Conservation (phyloP, 2,797 vertebrate species). For the Hirundo rustica region DNA sequence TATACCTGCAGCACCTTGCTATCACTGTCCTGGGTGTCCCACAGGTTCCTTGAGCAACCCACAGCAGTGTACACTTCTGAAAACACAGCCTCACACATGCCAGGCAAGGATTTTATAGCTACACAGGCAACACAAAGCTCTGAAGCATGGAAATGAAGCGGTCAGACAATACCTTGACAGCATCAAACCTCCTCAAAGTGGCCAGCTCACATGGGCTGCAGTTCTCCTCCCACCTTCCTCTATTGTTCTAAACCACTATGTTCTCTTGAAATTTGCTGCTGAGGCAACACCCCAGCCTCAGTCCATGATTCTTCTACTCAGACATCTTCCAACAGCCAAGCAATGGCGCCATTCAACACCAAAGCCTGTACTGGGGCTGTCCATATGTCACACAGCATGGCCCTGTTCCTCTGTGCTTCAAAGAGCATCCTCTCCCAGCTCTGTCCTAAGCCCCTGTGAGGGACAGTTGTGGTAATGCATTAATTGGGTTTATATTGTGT, state of each 20-base stretch:
- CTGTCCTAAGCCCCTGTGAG: rapidly evolving
- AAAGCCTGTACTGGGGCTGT: background rate
- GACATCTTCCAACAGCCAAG: background rate
- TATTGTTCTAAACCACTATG: background rate
- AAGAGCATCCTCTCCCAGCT: background rate
- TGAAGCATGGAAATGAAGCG: background rate
- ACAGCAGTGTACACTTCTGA: background rate
- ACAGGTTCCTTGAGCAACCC: background rate
- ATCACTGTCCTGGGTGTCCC: background rate
- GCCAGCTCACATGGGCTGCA: background rate
- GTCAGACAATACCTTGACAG: background rate
- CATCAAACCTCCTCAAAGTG: background rate
- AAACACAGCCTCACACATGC: background rate
- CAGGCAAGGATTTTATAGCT: background rate
- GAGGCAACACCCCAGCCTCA: background rate
- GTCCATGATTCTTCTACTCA: background rate
- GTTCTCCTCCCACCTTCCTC: background rate
- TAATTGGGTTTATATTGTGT: no score
- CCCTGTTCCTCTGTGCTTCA: background rate
- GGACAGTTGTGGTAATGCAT: background rate
- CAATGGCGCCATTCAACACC: background rate
- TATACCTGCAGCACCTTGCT: background rate
- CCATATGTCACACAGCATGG: background rate
- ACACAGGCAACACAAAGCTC: background rate
- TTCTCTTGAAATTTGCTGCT: background rate